phyloP scores from a whole-genome alignment of 2,888 invertebrate genomes.

The Tiliacea citrago region DNA sequence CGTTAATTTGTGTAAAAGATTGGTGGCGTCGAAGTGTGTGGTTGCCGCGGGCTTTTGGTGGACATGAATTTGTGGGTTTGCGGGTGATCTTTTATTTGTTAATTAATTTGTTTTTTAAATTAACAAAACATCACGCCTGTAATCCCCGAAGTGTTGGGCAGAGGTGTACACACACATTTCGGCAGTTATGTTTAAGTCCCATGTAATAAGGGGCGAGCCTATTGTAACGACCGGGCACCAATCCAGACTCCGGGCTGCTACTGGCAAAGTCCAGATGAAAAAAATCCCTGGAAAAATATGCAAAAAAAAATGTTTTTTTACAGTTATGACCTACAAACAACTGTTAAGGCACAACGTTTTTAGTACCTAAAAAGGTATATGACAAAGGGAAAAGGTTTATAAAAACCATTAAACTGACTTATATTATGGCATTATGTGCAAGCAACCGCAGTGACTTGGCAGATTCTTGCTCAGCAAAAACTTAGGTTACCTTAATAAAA shows the following conservation, averaged over 20 bases:
- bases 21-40: neutral
- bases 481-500: neutral
- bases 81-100: neutral
- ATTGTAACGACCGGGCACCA: no score
- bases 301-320: neutral
- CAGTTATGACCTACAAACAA: neutral
- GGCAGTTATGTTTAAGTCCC: no score
- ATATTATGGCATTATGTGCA: neutral
- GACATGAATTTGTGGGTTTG: neutral
- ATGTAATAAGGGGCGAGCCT: no score
- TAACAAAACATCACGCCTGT: no score
- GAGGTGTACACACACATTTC: no score
- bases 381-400: neutral
- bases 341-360: no score
- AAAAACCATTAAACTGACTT: neutral
- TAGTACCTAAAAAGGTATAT: neutral
- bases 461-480: neutral
- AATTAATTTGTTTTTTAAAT: no score
- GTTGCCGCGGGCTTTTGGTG: conserved; percentile 5
- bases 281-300: no score
- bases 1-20: conserved; percentile 3
- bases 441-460: neutral
- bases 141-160: no score
- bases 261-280: neutral
- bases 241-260: no score